Evolutionary conservation across 2,797 vertebrate genomes (phyloP), one percentile per base, ranked within the genome.

Genomic region (Tauraco hartlaubi): DNA sequence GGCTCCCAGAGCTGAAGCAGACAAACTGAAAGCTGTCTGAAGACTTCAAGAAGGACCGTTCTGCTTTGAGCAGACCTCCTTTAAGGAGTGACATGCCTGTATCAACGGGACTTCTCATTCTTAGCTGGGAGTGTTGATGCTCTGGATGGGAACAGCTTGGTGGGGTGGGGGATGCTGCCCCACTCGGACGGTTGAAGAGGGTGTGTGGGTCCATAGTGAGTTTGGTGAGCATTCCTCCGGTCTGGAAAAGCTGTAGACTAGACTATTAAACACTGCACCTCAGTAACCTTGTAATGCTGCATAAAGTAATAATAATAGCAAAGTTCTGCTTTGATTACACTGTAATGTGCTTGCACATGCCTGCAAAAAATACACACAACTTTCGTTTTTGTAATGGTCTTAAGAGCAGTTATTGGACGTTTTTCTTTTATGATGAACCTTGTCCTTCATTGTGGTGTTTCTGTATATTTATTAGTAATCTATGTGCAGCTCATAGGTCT

Each of bases 211-310:
- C 76, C 56, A 1, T 51, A 78, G 68, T 96, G 96, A 93, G 96
- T 97, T 98, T 98, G 97, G 96, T 97, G 98, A 98, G 97, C 97
- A 95, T 98, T 98, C 96, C 97, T 98, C 92, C 80, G 73, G 98
- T 97, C 95, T 90, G 96, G 97, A 98, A 85, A 88, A 97, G 96
- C 94, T 93, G 96, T 98, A 97, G 97, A 97, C 97, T 98, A 98
- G 96, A 98, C 98, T 97, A 95, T 96, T 96, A 97, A 99, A 98
- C 98, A 98, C 98, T 98, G 98, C 99, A 99, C 99, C 99, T 99
- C 99, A 99, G 98, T 98, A 98, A 98, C 99, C 98, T 99, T 98
- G 98, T 98, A 98, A 99, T 99, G 99, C 99, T 99, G 99, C 99
- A 99, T 98, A 98, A 98, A 98, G 96, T 98, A 98, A 98, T 98